phyloP scores from a whole-genome alignment of 2,888 invertebrate genomes.

The Caenorhabditis zanzibari region DNA sequence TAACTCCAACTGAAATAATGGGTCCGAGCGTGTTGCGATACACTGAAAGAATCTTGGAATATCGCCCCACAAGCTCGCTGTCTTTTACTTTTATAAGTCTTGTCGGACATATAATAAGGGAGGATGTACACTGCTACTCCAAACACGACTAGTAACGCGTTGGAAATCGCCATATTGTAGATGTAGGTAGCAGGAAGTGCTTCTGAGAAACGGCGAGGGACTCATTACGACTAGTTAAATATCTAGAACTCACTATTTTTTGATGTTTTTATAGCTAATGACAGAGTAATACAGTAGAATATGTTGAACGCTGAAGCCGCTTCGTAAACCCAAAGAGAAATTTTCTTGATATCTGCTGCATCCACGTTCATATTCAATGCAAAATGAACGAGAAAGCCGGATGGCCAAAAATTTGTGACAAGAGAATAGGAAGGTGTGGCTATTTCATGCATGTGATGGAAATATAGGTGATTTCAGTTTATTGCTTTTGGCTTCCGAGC shows the following conservation, averaged over 20 bases:
- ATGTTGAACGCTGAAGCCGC: constrained; percentile 39
- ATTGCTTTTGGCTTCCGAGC: constrained; percentile 15
- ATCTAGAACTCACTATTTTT: constrained; percentile 37
- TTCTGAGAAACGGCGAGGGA: constrained; percentile 38
- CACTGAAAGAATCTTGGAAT: constrained; percentile 14
- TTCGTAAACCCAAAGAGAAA: constrained; percentile 44
- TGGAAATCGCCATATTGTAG: constrained; percentile 58
- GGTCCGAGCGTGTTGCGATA: constrained; percentile 45
- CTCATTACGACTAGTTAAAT: background rate
- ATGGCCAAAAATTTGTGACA: background rate
- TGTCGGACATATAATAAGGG: constrained; percentile 48
- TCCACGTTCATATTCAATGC: constrained; percentile 20
- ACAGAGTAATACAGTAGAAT: constrained; percentile 53
- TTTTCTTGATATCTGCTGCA: constrained; percentile 30
- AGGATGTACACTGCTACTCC: constrained; percentile 45
- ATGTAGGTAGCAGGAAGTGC: constrained; percentile 54
- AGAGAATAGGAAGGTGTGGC: constrained; percentile 13
- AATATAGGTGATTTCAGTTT: constrained; percentile 26
- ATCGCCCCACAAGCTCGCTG: background rate
- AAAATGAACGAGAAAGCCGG: background rate
- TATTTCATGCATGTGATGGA: constrained; percentile 19
- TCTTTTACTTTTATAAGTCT: constrained; percentile 34
- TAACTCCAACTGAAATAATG: constrained; percentile 29
- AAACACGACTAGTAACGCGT: constrained; percentile 39
- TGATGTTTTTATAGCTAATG: constrained; percentile 45